A percentile compares a stretch with the other conserved stretches of the same genome.
These are phyloP conservation scores for Nasonia giraulti DNA, from an alignment of 1,140 invertebrate species.

Conservation along the genomic window DNA sequence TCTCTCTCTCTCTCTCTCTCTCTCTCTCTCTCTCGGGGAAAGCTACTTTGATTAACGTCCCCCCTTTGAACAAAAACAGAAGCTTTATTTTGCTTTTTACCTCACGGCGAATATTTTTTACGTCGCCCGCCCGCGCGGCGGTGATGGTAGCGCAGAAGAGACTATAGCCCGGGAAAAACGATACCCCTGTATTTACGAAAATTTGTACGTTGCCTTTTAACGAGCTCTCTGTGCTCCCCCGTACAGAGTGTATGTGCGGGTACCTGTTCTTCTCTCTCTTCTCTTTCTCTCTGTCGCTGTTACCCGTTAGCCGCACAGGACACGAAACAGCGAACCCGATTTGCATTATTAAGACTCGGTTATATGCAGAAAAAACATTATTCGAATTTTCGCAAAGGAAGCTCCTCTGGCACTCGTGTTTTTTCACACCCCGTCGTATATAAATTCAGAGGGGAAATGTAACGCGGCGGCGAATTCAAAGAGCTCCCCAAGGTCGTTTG, in stretches of 20 bases:
- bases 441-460: background rate
- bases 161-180: constrained; percentile 43
- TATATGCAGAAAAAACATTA: background rate
- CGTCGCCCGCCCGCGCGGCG: background rate
- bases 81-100: constrained; percentile 41
- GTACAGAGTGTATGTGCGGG: background rate
- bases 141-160: background rate
- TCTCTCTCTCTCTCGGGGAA: constrained; percentile 17
- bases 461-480: constrained; percentile 1
- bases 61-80: constrained; percentile 48
- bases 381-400: background rate
- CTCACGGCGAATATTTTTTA: constrained; percentile 39
- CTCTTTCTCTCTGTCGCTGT: background rate
- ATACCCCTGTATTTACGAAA: constrained; percentile 44
- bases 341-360: constrained; percentile 27
- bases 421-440: background rate
- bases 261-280: background rate
- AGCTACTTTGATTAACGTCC: constrained; percentile 52
- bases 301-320: background rate
- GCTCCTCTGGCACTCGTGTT: background rate
- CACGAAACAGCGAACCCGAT: background rate
- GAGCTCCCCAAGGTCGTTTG: background rate
- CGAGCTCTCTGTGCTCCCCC: background rate
- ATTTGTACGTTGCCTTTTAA: constrained; percentile 17
- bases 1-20: background rate